These are phyloP conservation scores for Nephrocerus scutellatus DNA, from an alignment of 2,888 invertebrate genomes.

Conservation along the genomic window DNA sequence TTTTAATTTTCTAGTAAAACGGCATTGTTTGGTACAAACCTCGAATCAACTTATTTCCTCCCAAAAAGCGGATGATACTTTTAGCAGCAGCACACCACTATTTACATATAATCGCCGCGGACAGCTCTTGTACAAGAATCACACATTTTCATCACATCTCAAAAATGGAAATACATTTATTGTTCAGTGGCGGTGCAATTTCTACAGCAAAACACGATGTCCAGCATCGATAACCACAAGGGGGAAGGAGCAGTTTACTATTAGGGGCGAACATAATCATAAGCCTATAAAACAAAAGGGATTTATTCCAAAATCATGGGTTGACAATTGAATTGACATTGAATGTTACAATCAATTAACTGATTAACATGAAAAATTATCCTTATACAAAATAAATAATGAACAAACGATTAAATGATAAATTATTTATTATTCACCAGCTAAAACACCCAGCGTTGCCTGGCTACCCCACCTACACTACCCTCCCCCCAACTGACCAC, in stretches of 20 bases:
- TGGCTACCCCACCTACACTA: too few species aligned
- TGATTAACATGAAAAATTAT: too few species aligned
- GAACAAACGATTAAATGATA: too few species aligned
- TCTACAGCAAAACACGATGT: slow-evolving; percentile 35
- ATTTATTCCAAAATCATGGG: slow-evolving; percentile 26
- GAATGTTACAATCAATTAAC: too few species aligned
- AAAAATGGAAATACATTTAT: slow-evolving; percentile 30
- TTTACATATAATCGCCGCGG: slow-evolving; percentile 42
- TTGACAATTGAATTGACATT: too few species aligned
- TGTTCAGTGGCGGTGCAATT: slow-evolving; percentile 41
- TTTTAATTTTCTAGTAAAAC: too few species aligned
- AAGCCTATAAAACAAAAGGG: slow-evolving; percentile 27
- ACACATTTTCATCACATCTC: slow-evolving; percentile 32
- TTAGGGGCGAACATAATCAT: slow-evolving; percentile 40
- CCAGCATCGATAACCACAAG: slow-evolving; percentile 36
- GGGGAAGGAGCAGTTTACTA: slow-evolving; percentile 29
- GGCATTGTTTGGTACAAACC: too few species aligned
- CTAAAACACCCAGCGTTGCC: too few species aligned
- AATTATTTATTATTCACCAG: too few species aligned
- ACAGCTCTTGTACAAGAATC: slow-evolving; percentile 37
- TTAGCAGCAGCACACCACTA: slow-evolving; percentile 1
- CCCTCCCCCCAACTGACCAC: too few species aligned
- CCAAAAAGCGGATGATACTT: background rate
- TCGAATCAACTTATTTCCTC: background rate
- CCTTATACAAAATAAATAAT: too few species aligned